These are phyloP conservation scores for Euwallacea similis DNA, from an alignment of 1,140 invertebrate species.

Conservation along the genomic window DNA sequence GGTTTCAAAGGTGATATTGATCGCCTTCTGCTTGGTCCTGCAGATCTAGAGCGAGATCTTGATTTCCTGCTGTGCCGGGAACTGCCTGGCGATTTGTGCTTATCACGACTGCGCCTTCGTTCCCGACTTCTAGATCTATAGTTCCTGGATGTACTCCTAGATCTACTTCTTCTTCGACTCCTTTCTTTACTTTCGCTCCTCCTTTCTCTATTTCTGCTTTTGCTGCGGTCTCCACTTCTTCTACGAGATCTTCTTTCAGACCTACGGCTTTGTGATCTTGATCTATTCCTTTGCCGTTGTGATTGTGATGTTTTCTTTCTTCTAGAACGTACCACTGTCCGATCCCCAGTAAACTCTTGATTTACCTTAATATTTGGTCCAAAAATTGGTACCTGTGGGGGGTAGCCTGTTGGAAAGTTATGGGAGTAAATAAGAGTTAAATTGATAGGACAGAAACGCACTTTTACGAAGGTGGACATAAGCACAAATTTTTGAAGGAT, in stretches of 20 bases:
- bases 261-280: background rate
- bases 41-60: constrained; percentile 2
- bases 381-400: constrained; percentile 18
- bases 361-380: constrained; percentile 20
- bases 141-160: background rate
- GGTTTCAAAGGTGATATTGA: constrained; percentile 25
- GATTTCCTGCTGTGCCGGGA: background rate
- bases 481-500: background rate
- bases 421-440: background rate
- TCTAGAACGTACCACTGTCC: background rate
- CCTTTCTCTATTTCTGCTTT: background rate
- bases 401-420: background rate
- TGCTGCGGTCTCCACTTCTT: background rate
- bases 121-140: constrained; percentile 12
- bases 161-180: constrained; percentile 3
- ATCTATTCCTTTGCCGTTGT: background rate
- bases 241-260: background rate
- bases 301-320: background rate
- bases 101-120: background rate
- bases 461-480: background rate
- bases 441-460: background rate
- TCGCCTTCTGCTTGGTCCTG: background rate
- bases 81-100: background rate
- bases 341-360: constrained; percentile 8
- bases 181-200: background rate